phyloP scores from a whole-genome alignment of 2,797 vertebrate species.

The Graptemys geographica region DNA sequence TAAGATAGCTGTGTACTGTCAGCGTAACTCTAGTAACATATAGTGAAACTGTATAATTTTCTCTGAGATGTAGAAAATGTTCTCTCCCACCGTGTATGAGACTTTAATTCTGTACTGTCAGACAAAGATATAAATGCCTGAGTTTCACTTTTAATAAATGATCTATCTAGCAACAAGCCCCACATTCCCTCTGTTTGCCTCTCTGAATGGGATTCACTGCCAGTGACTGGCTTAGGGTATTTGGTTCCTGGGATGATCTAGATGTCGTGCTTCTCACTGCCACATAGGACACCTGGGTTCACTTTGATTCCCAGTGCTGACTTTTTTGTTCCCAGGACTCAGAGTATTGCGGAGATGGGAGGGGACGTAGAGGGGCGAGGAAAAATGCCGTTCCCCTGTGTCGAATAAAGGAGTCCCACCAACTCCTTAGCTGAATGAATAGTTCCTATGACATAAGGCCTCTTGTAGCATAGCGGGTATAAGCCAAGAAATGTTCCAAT shows the following conservation, averaged over 20 bases:
- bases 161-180: constrained; percentile 83
- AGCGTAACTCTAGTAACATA: constrained; percentile 83
- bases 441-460: background rate
- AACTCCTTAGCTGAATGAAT: background rate
- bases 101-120: constrained; percentile 85
- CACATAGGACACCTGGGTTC: background rate
- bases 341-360: accelerated
- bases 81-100: constrained; percentile 82
- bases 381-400: background rate
- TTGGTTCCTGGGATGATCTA: background rate
- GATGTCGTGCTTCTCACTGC: background rate
- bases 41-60: constrained; percentile 82
- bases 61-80: constrained; percentile 78
- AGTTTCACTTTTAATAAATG: constrained; percentile 91
- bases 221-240: background rate
- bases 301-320: background rate
- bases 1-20: constrained; percentile 82
- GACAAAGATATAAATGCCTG: constrained; percentile 84
- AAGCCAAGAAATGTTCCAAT: background rate
- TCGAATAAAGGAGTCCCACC: background rate
- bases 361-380: background rate
- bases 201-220: background rate
- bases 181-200: constrained; percentile 44
- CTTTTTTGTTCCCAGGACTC: background rate
- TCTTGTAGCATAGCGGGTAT: background rate